Evolutionary conservation across 2,888 invertebrate genomes (phyloP).

Genomic region (Catocala sponsa): DNA sequence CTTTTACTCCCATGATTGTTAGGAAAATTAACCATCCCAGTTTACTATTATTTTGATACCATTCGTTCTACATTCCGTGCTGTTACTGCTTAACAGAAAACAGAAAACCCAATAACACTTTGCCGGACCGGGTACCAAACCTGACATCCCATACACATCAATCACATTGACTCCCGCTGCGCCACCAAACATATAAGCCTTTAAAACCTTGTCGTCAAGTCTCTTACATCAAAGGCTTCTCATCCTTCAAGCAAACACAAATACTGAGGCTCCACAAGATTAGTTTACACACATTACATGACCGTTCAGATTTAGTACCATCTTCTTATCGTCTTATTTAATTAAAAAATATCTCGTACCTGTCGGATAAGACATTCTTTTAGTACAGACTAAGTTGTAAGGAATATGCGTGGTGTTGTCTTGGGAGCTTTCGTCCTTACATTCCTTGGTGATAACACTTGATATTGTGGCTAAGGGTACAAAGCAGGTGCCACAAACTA

Average conservation of each 20-base stretch:
- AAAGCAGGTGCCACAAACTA: slow-evolving; percentile 63
- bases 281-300: slow-evolving; percentile 26
- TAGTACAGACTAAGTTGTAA: slow-evolving; percentile 10
- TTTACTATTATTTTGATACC: too few relatives aligned
- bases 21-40: too few relatives aligned
- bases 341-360: slow-evolving; percentile 47
- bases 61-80: too few relatives aligned
- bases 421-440: slow-evolving; percentile 50
- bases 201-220: too few relatives aligned
- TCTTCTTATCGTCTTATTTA: slow-evolving; percentile 47
- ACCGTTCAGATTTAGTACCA: slow-evolving; percentile 33
- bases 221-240: not conserved
- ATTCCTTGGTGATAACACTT: slow-evolving; percentile 70
- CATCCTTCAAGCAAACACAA: not conserved
- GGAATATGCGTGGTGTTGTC: slow-evolving; percentile 30
- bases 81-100: too few relatives aligned
- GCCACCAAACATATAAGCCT: too few relatives aligned
- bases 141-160: too few relatives aligned
- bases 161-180: too few relatives aligned
- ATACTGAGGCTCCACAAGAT: not conserved
- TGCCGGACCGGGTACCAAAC: too few relatives aligned
- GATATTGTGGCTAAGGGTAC: slow-evolving; percentile 22
- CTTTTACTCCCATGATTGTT: too few relatives aligned
- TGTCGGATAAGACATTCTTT: slow-evolving; percentile 45
- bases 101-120: too few relatives aligned